phyloP scores from a whole-genome alignment of 1,140 invertebrate species.

The Diplogasteroides magnus region DNA sequence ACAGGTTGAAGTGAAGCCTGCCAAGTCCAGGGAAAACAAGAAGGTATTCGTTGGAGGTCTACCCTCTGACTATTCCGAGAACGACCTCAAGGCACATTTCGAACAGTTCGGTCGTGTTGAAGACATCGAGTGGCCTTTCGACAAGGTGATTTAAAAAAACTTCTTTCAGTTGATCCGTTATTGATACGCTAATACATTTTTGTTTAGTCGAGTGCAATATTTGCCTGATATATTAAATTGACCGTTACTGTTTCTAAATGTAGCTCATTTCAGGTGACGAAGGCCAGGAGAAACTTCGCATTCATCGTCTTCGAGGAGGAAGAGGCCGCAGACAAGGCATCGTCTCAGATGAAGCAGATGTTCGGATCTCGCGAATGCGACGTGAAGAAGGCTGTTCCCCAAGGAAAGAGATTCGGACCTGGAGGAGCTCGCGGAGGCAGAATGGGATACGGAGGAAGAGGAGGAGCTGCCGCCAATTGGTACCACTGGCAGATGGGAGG shows the following conservation, averaged over 20 bases:
- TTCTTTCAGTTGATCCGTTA: no score
- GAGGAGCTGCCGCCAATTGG: constrained; percentile 19
- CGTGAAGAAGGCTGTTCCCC: constrained; percentile 54
- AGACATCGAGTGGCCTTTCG: constrained; percentile 54
- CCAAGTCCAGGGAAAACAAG: constrained; percentile 55
- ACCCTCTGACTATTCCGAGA: constrained; percentile 47
- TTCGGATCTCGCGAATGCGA: constrained; percentile 47
- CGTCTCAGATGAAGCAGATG: constrained; percentile 42
- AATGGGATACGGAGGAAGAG: constrained; percentile 19
- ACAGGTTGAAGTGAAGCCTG: constrained; percentile 51
- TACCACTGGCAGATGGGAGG: constrained; percentile 22
- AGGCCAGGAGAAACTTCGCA: constrained; percentile 52
- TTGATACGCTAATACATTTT: no score
- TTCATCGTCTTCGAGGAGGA: constrained; percentile 55
- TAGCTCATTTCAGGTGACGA: no score
- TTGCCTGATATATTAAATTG: no score
- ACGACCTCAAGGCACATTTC: constrained; percentile 51
- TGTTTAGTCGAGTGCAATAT: no score
- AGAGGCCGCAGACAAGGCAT: constrained; percentile 48
- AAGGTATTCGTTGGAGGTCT: constrained; percentile 55
- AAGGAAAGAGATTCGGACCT: constrained; percentile 40
- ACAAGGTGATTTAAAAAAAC: no score
- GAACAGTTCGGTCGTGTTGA: constrained; percentile 51
- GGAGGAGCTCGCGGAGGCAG: constrained; percentile 9
- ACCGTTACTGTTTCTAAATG: no score